Conservation (phyloP, 1,140 invertebrate genomes). For the Lucilia sericata region DNA sequence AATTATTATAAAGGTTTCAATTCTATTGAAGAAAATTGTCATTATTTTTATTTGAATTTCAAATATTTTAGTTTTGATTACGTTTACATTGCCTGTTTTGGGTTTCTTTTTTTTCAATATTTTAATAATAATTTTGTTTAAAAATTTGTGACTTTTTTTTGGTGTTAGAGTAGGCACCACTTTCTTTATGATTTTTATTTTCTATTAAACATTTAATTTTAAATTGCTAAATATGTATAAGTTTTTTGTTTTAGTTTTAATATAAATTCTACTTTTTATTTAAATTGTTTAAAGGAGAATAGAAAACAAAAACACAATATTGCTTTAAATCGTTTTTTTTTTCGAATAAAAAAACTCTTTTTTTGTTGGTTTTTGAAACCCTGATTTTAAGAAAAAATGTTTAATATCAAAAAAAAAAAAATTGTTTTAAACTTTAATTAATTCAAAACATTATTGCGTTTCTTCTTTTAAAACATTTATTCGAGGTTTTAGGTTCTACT, state of each 20-base stretch:
- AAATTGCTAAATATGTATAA: background rate
- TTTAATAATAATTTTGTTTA: background rate
- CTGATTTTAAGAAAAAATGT: background rate
- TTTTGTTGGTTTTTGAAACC: background rate
- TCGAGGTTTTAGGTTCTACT: conserved; percentile 1
- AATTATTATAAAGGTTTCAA: background rate
- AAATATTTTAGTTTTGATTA: background rate
- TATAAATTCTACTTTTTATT: background rate
- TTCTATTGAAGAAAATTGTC: background rate
- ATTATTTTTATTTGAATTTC: background rate
- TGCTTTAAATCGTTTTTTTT: background rate
- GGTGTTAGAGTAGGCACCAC: background rate
- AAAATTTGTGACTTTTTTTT: background rate
- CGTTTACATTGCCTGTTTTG: background rate
- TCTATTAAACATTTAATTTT: background rate
- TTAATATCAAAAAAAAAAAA: background rate
- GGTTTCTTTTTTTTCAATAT: background rate
- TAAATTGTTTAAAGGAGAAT: background rate
- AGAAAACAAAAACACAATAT: background rate
- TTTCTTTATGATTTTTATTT: background rate
- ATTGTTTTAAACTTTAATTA: background rate
- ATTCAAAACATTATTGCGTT: conserved; percentile 3
- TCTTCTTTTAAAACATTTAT: background rate
- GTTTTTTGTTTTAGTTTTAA: background rate
- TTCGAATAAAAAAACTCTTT: background rate